Conservation (phyloP, 2,888 invertebrate species). For the Scaptomyza polygonia region DNA sequence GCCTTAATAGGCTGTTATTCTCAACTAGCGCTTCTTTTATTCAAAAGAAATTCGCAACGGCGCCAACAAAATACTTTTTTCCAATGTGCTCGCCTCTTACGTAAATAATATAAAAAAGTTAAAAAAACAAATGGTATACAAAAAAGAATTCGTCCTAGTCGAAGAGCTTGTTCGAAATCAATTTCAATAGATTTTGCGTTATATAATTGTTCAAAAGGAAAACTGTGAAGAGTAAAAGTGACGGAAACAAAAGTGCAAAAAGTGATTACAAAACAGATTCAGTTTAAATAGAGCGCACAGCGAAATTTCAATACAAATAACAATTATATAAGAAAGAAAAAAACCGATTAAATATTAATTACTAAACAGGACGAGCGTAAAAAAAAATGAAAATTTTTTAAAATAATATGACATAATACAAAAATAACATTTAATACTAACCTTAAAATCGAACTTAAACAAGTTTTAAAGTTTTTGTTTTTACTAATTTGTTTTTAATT, state of each 20-base stretch:
- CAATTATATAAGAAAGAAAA: not conserved
- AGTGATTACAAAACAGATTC: conserved; percentile 64
- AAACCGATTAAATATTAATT: not conserved
- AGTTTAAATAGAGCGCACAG: not conserved
- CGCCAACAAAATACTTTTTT: conserved; percentile 34
- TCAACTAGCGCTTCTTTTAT: conserved; percentile 42
- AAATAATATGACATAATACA: no score
- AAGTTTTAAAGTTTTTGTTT: not conserved
- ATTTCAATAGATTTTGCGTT: conserved; percentile 31
- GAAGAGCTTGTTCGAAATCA: not conserved
- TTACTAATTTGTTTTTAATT: not conserved
- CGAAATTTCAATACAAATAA: not conserved
- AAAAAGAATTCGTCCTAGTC: not conserved
- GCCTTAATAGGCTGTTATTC: conserved; percentile 56
- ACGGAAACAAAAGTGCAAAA: conserved; percentile 50
- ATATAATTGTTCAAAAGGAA: conserved; percentile 54
- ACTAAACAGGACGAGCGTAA: not conserved
- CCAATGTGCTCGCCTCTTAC: conserved; percentile 52
- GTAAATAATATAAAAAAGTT: conserved; percentile 57
- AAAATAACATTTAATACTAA: not conserved
- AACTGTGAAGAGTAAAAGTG: conserved; percentile 48
- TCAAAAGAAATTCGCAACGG: conserved; percentile 43
- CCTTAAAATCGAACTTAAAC: not conserved
- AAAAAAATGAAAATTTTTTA: not conserved
- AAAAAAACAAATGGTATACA: not conserved